A percentile compares a stretch with the other conserved stretches of the same genome.
phyloP scores from a whole-genome alignment of 2,113 vertebrate species.

The Pelmatolapia mariae region DNA sequence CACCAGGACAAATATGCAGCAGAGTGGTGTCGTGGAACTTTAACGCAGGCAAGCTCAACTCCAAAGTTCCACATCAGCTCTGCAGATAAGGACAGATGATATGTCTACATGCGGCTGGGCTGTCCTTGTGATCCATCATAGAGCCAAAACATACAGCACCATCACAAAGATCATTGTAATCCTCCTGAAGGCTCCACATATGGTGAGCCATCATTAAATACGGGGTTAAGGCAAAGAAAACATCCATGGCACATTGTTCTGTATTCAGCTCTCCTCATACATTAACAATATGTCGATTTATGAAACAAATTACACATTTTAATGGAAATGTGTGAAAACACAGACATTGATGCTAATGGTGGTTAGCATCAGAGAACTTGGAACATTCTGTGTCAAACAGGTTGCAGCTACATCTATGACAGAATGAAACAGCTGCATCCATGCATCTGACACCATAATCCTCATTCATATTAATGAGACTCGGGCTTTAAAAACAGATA shows the following conservation, averaged over 20 bases:
- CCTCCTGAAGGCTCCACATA: not conserved
- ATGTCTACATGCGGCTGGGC: not conserved
- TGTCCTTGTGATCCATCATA: not conserved
- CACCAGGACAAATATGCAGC: not conserved
- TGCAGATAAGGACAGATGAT: not conserved
- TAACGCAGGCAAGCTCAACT: not conserved
- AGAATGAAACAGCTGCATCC: not conserved
- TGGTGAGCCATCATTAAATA: not conserved
- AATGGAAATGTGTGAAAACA: not conserved
- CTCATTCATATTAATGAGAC: constrained; percentile 1
- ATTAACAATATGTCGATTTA: not conserved
- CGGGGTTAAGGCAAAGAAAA: not conserved
- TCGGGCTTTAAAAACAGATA: not conserved
- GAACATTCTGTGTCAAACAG: not conserved
- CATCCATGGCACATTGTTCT: not conserved
- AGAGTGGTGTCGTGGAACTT: not conserved
- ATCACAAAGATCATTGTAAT: not conserved
- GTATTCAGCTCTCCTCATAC: not conserved
- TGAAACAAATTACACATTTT: not conserved
- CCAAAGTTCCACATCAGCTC: not conserved
- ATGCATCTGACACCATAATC: not conserved
- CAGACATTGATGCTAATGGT: not conserved
- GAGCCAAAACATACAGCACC: not conserved
- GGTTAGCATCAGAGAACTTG: not conserved
- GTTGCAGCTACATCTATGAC: not conserved